Evolutionary conservation across 2,888 invertebrate species (phyloP).

Genomic region (Nysson spinosus): DNA sequence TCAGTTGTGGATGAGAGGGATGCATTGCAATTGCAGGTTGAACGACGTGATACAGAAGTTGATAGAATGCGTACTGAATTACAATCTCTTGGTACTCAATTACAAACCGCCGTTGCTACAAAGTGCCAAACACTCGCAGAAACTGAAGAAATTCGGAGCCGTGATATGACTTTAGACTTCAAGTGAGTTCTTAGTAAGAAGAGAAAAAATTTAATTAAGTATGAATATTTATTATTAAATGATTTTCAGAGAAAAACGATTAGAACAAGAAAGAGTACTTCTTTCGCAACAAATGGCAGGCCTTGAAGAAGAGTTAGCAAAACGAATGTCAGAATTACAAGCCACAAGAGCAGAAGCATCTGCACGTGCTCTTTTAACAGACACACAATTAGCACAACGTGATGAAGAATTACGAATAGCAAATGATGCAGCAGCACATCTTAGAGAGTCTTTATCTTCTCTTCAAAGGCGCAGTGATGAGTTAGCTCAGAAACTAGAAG

Average conservation of each 20-base stretch:
- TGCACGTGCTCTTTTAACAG: conserved; percentile 82
- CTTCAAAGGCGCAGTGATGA: conserved; percentile 86
- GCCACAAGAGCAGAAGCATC: conserved; percentile 87
- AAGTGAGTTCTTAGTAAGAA: conserved; percentile 77
- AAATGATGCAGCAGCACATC: conserved; percentile 83
- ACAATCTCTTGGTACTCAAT: conserved; percentile 84
- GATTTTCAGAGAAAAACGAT: conserved; percentile 83
- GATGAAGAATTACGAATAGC: conserved; percentile 87
- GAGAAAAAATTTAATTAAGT: neutral
- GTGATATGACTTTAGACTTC: conserved; percentile 87
- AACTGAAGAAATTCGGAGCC: conserved; percentile 88
- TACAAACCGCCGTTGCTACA: conserved; percentile 86
- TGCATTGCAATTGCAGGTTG: conserved; percentile 84
- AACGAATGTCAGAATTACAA: conserved; percentile 88
- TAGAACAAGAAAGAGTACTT: conserved; percentile 89
- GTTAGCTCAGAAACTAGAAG: conserved; percentile 81
- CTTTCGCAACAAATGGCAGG: conserved; percentile 88
- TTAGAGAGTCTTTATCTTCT: conserved; percentile 85
- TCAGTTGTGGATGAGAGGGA: conserved; percentile 87
- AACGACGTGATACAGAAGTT: conserved; percentile 85
- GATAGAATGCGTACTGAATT: conserved; percentile 86
- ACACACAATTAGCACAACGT: conserved; percentile 88
- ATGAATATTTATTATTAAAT: neutral
- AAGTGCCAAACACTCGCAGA: conserved; percentile 91
- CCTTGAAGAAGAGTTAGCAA: conserved; percentile 87